Base-by-base conservation (phyloP, 2,888 invertebrate species). In the Napeogenes sylphis region DNA sequence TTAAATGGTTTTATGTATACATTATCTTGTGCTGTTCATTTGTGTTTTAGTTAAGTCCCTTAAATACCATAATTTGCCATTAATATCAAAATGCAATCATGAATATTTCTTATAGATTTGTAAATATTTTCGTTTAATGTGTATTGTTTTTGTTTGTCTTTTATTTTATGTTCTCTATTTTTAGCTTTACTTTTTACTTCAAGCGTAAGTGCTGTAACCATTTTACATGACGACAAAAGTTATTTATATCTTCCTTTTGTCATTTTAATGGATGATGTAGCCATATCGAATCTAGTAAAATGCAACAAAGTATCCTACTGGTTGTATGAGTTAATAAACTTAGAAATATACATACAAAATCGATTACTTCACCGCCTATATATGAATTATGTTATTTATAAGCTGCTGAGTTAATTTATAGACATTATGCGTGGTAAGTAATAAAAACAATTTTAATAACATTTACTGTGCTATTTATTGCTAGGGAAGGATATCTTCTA, bases 251-350 rank as follows among this genome's bases (percentile, higher is more conserved):
- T 42, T 12, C 10, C 10, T 10, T 42, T 12, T 42, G 42, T 42
- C 42, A 42, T 12, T 42, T 42, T 42, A 42, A 42, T 42, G 10
- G 8, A 42, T 42, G 42, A 42, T 42, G 42, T 42, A 12, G 10
- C 42, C 42, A 42, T 42, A 42, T 3, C 42, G 42, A 42, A 42
- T 42, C 42, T 10, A 10, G 42, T 6, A 21, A 35, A 47, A 38
- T 67, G 75, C 74, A 73, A 80, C 75, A 75, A 75, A 69, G 72
- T 77, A 68, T 62, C 47, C 53, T 67, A 64, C 70, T 63, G 68
- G 72, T 70, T 73, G 66, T 66, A 62, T 65, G 56, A 69, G 73
- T 71, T 65, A 66, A 73, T 75, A 69, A 68, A 73, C 69, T 68
- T 74, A 74, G 76, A 76, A 77, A 77, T 68, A 58, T 58, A 64